phyloP scores from a whole-genome alignment of 1,140 invertebrate species.

The Drosophila kurseongensis region DNA sequence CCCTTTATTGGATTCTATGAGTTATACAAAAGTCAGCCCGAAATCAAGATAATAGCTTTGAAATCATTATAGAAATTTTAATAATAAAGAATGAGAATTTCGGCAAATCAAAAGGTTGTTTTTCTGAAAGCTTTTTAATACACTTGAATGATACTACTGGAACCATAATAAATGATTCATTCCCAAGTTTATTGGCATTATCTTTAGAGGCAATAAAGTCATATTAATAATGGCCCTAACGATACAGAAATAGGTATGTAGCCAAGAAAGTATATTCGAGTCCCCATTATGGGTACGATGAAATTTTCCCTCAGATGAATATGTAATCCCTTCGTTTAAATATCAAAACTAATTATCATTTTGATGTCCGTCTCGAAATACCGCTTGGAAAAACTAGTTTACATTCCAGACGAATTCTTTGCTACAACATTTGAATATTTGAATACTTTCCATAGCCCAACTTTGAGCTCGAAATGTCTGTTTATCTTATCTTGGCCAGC shows the following conservation, averaged over 20 bases:
- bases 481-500: conserved; percentile 28
- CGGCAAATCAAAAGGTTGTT: too few relatives aligned
- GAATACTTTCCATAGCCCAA: conserved; percentile 7
- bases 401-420: conserved; percentile 4
- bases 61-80: too few relatives aligned
- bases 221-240: neutral
- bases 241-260: too few relatives aligned
- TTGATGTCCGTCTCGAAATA: neutral
- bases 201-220: neutral
- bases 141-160: neutral
- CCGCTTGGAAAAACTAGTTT: conserved; percentile 23
- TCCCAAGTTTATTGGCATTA: neutral
- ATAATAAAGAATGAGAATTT: neutral
- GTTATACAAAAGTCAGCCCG: too few relatives aligned
- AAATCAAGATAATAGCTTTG: too few relatives aligned
- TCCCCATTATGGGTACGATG: neutral
- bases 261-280: neutral
- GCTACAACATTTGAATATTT: conserved; percentile 18
- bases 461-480: conserved; percentile 1
- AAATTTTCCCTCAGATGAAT: neutral
- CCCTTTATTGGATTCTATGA: too few relatives aligned
- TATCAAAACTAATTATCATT: neutral
- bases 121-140: neutral
- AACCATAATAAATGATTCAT: neutral
- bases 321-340: neutral